phyloP scores from a whole-genome alignment of 2,797 vertebrate species.

The Malurus splendens region DNA sequence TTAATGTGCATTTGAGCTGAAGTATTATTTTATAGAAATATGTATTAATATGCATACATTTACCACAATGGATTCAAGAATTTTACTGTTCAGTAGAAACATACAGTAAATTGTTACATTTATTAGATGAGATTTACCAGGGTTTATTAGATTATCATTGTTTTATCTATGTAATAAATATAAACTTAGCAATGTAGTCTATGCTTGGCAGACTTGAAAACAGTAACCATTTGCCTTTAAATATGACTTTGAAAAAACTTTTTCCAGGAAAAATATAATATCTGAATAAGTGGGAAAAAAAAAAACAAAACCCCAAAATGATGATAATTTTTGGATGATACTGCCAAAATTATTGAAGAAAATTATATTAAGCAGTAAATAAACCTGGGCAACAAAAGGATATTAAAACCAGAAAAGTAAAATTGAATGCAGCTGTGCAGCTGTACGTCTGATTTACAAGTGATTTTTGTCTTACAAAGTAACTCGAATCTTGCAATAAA shows the following conservation, averaged over 20 bases:
- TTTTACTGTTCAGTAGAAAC: background rate
- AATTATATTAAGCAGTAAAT: background rate
- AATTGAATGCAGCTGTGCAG: background rate
- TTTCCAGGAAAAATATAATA: background rate
- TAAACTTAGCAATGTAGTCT: background rate
- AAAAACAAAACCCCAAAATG: background rate
- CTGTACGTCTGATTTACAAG: background rate
- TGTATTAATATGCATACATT: background rate
- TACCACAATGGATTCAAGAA: background rate
- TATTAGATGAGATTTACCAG: background rate
- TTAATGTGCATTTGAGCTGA: background rate
- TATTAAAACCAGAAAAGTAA: background rate
- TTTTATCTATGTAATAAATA: background rate
- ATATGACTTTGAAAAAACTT: background rate
- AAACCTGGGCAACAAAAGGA: background rate
- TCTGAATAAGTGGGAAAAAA: background rate
- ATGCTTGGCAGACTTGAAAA: background rate
- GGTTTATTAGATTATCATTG: background rate
- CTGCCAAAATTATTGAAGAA: background rate
- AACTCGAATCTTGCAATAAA: background rate
- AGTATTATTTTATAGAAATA: background rate
- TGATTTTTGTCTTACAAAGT: background rate
- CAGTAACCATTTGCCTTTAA: background rate
- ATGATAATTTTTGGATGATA: background rate
- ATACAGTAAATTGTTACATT: background rate